Evolutionary conservation across 2,797 vertebrate genomes (phyloP).

Genomic region (Catamblyrhynchus diadema): DNA sequence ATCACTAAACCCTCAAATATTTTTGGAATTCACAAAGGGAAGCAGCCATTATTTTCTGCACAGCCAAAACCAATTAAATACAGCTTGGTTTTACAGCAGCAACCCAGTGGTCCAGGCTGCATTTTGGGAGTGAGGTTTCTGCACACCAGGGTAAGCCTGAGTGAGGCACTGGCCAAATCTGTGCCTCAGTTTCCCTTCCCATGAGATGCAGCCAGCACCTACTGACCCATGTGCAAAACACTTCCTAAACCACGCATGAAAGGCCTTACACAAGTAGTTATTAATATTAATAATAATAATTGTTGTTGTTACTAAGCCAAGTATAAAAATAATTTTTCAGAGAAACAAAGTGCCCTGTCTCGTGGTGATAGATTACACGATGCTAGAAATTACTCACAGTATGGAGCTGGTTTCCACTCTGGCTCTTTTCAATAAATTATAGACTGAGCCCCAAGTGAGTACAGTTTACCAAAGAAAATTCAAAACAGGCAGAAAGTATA

Average conservation of each 20-base stretch:
- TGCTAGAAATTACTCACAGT: constrained; percentile 67
- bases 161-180: not conserved
- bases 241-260: not conserved
- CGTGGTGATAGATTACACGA: constrained; percentile 39
- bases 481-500: not conserved
- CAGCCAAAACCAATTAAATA: too few relatives aligned
- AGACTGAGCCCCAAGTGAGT: not conserved
- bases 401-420: constrained; percentile 62
- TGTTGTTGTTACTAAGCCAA: constrained; percentile 60
- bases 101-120: not conserved
- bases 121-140: not conserved
- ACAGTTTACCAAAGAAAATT: constrained; percentile 36
- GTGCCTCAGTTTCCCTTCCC: not conserved
- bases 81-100: too few relatives aligned
- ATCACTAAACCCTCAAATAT: not conserved
- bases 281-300: constrained; percentile 70
- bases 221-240: not conserved
- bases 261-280: constrained; percentile 37
- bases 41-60: not conserved
- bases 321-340: constrained; percentile 66
- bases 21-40: not conserved
- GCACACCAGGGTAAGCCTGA: not conserved
- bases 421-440: constrained; percentile 68
- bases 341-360: constrained; percentile 63
- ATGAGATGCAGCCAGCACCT: not conserved